These are phyloP conservation scores for Drosophila pseudotalamancana DNA, from an alignment of 2,888 invertebrate species.

Conservation along the genomic window DNA sequence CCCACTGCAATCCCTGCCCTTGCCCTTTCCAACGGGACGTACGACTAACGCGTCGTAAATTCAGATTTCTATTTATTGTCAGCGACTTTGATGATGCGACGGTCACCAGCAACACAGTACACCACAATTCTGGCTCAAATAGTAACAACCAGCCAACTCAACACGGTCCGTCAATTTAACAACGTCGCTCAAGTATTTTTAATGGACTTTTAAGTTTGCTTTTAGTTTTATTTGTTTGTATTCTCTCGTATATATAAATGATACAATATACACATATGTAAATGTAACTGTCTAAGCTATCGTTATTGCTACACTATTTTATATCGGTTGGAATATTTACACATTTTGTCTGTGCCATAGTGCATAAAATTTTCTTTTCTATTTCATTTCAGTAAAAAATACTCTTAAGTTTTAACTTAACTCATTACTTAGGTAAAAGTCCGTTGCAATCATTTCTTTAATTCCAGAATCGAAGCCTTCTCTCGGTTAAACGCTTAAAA, in stretches of 20 bases:
- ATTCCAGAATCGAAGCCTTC: too few species aligned
- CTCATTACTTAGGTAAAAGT: too few species aligned
- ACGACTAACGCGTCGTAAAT: slow-evolving; percentile 75
- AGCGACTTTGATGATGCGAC: slow-evolving; percentile 51
- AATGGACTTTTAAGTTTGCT: slow-evolving; percentile 80
- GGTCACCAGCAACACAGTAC: slow-evolving; percentile 23
- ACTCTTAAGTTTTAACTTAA: too few species aligned
- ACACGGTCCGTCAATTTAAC: slow-evolving; percentile 64
- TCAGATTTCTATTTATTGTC: slow-evolving; percentile 79
- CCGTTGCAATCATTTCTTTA: too few species aligned
- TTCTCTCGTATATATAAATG: slow-evolving; percentile 5
- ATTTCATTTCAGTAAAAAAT: too few species aligned
- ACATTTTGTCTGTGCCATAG: background rate
- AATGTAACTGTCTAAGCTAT: background rate
- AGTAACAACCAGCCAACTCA: slow-evolving; percentile 45
- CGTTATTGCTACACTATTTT: slow-evolving; percentile 22
- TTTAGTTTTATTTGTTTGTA: slow-evolving; percentile 65
- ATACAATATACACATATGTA: background rate
- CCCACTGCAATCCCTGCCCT: background rate
- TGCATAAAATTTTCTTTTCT: too few species aligned
- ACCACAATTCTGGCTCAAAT: slow-evolving; percentile 32
- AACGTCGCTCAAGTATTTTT: slow-evolving; percentile 73
- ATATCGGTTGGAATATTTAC: slow-evolving; percentile 17
- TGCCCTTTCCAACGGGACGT: slow-evolving; percentile 23
- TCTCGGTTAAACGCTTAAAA: too few species aligned